Evolutionary conservation across 2,113 vertebrate species (phyloP), one percentile per base, ranked within the genome.

Genomic region (Podilymbus podiceps): DNA sequence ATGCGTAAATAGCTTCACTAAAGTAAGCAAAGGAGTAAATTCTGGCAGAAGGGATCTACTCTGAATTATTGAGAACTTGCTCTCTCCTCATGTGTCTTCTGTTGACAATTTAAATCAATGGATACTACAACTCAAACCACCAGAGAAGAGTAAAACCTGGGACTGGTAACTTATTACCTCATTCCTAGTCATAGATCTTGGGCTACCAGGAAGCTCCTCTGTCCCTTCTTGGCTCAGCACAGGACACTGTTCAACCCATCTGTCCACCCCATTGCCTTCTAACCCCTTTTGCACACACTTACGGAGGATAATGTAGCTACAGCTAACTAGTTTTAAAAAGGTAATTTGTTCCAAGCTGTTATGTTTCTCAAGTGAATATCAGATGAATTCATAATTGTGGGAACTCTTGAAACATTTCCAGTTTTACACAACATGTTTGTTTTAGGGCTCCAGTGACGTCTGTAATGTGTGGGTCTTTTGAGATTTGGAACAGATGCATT

Each of bases 401-500:
- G 73, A 96, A 90, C 64, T 78, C 64, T 93, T 97, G 96, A 93
- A 95, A 90, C 20, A 12, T 81, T 96, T 96, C 95, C 97, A 97
- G 76, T 35, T 95, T 93, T 93, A 92, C 50, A 95, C 38, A 96
- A 85, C 19, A 22, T 93, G 84, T 90, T 96, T 95, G 56, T 60
- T 92, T 95, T 95, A 97, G 77, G 60, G 53, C 69, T 89, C 73
- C 0, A 0, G 76, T 95, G 91, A 96, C 2, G 1, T 94, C 76
- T 79, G 69, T 86, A 95, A 89, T 69, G 46, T 92, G 83, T 95
- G 73, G 76, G 68, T 95, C 97, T 93, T 56, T 76, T 78, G 92
- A 90, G 92, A 94, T 93, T 95, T 95, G 83, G 73, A 97, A 96
- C 96, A 94, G 95, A 96, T 93, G 83, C 60, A 89, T 94, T 96